Evolutionary conservation across 2,797 vertebrate genomes (phyloP), one percentile per base, ranked within the genome.

Genomic region (Pangasius mekongensis): DNA sequence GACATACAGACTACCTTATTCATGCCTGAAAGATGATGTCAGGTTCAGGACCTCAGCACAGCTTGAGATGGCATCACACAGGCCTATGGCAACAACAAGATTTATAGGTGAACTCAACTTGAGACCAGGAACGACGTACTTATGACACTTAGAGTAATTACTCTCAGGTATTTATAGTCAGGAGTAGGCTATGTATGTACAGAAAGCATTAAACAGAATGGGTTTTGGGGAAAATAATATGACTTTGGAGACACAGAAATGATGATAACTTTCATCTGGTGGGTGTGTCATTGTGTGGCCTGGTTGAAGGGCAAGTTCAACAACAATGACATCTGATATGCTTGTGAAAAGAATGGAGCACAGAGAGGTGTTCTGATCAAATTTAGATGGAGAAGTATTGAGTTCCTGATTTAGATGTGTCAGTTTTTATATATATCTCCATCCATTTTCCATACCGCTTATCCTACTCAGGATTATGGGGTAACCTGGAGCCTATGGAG

Each of bases 101-200:
- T 89, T 91, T 89, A 89, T 88, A 85, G 5, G 85, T 90, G 76
- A 90, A 62, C 87, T 87, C 20, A 83, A 80, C 60, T 54, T 30
- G 76, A 89, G 27, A 10, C 58, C 43, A 83, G 83, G 60, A 56
- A 88, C 86, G 83, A 90, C 6, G 39, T 43, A 43, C 5, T 43
- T 43, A 43, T 5, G 36, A 36, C 18, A 7, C 20, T 39, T 73
- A 36, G 22, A 73, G 0, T 10, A 18, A 36, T 20, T 20, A 73
- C 73, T 86, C 80, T 14, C 71, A 85, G 84, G 39, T 76, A 60
- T 86, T 85, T 81, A 14, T 43, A 33, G 49, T 64, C 33, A 78
- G 82, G 47, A 24, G 24, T 18, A 78, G 13, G 27, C 18, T 71
- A 11, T 27, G 30, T 81, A 52, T 74, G 27, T 83, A 87, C 62